Base-by-base conservation (phyloP, 1,140 invertebrate species). In the Maconellicoccus hirsutus region DNA sequence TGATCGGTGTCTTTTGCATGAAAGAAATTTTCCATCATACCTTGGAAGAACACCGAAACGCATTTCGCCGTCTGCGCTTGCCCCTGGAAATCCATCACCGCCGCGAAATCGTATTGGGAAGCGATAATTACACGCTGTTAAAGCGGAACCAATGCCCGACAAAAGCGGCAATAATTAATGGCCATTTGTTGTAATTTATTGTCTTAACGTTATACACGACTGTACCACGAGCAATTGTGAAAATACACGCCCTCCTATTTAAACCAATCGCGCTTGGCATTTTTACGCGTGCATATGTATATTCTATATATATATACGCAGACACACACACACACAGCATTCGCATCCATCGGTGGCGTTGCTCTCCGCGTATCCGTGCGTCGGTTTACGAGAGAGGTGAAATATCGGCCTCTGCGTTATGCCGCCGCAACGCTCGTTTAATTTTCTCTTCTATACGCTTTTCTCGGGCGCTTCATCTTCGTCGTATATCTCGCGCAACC, bases 151-250 rank as follows among this genome's bases (percentile, higher is more conserved):
- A 52, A 52, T 52, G 42, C 42, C 42, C 42, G 42, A 52, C 42
- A 52, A 52, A 52, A 52, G 42, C 42, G 42, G 42, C 42, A 52
- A 52, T 52, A 52, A 52, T 52, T 52, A 52, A 52, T 52, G 42
- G 42, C 42, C 42, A 52, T 52, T 52, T 52, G 42, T 52, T 52
- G 42, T 52, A 52, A 52, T 52, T 52, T 52, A 52, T 52, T 52
- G 42, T 52, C 42, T 52, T 52, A 52, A 52, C 42, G 42, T 52
- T 52, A 52, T 52, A 52, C 42, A 52, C 42, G 42, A 52, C n/a
- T 52, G 42, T 52, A 52, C 42, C 42, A 52, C 42, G 42, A 52
- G 42, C 42, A 52, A 52, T 52, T 52, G 42, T 52, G 42, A 52
- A 52, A 52, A 52, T 52, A 52, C 42, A 52, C 42, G 42, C 42